A percentile compares a stretch with the other conserved stretches of the same genome.
Conservation (phyloP, 1,140 invertebrate genomes). For the Heliconius nattereri region DNA sequence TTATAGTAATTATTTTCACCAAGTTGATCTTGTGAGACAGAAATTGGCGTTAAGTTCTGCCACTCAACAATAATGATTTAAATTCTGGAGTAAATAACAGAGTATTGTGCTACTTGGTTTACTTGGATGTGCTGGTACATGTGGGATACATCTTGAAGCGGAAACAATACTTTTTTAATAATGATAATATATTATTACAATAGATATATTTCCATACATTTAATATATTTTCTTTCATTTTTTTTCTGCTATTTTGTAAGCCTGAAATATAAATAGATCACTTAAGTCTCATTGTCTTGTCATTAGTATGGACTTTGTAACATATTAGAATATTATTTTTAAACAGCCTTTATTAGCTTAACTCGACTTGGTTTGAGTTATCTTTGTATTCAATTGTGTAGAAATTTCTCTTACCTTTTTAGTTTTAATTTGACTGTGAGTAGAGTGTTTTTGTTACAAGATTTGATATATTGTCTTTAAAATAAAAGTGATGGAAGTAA, state of each 20-base stretch:
- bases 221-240: not conserved
- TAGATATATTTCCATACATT: not conserved
- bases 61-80: too few species aligned
- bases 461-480: too few species aligned
- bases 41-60: too few species aligned
- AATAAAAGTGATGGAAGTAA: too few species aligned
- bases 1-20: too few species aligned
- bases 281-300: constrained; percentile 13
- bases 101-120: too few species aligned
- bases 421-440: too few species aligned
- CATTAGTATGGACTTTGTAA: not conserved
- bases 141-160: too few species aligned
- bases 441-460: too few species aligned
- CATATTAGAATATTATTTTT: constrained; percentile 3
- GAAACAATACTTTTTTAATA: not conserved
- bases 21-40: too few species aligned
- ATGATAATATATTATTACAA: not conserved
- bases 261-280: not conserved
- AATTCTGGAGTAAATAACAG: too few species aligned
- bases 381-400: not conserved
- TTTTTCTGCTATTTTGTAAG: not conserved
- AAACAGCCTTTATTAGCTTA: constrained; percentile 9
- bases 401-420: not conserved
- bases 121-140: too few species aligned
- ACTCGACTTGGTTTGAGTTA: not conserved